These are phyloP conservation scores for Holothuria leucospilota DNA, from an alignment of 53 echinoderm and acorn worm genomes.

Conservation along the genomic window DNA sequence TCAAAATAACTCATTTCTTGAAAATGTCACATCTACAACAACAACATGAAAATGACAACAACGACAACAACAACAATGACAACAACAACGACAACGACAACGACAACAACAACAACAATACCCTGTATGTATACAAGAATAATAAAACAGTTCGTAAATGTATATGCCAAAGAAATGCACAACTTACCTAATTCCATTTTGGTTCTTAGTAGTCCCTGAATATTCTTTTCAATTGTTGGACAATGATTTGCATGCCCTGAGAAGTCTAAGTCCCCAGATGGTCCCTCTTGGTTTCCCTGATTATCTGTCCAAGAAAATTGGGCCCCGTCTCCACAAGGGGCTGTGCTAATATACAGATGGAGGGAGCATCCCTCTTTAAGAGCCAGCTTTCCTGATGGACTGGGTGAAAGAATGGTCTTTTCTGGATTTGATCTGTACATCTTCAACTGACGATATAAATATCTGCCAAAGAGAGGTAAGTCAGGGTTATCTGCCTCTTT, in stretches of 20 bases:
- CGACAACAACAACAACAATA: too few relatives aligned
- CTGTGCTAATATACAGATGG: slow-evolving; percentile 95
- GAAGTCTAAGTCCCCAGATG: slow-evolving; percentile 74
- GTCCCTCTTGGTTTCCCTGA: slow-evolving; percentile 85
- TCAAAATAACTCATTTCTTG: too few relatives aligned
- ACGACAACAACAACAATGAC: too few relatives aligned
- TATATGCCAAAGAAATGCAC: not conserved
- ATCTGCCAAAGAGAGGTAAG: slow-evolving; percentile 46
- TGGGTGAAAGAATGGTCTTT: slow-evolving; percentile 75
- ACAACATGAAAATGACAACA: too few relatives aligned
- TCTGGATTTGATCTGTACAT: slow-evolving; percentile 77
- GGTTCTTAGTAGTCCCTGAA: slow-evolving; percentile 87
- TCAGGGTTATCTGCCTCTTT: too few relatives aligned
- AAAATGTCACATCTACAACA: too few relatives aligned
- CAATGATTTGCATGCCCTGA: slow-evolving; percentile 78
- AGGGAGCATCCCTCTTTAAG: slow-evolving; percentile 69
- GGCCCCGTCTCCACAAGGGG: slow-evolving; percentile 95
- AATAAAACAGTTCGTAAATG: not conserved
- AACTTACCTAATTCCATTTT: slow-evolving; percentile 97
- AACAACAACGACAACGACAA: too few relatives aligned
- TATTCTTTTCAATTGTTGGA: slow-evolving; percentile 86
- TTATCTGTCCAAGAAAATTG: slow-evolving; percentile 95
- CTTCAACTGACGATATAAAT: slow-evolving; percentile 78
- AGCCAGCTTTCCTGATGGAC: slow-evolving; percentile 67
- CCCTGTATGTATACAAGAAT: too few relatives aligned